Base-by-base conservation (phyloP, 2,888 invertebrate genomes). In the Loripinus fragilis region DNA sequence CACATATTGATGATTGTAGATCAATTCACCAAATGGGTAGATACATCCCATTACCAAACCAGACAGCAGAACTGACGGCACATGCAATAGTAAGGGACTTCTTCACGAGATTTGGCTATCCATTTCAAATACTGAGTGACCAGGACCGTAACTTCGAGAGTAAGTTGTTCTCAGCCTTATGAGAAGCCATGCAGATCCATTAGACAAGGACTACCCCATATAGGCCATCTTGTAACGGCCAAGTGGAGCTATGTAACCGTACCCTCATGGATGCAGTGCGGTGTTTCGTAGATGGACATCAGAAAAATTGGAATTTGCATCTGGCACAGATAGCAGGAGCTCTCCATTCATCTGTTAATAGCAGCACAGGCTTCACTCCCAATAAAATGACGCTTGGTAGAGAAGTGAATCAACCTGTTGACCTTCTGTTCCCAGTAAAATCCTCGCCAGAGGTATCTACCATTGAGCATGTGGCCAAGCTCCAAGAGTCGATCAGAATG, bases 381-480 rank as follows among this genome's bases (percentile, higher is more conserved):
- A 82, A 82, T 25, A 52, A 28, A n/a, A 41, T 77, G 66, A 82
- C 80, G 77, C 60, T 77, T 0, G 82, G 82, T 15, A 50, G 70
- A 15, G 70, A 70, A 35, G 33, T 70, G 30, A 52, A 33, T 33
- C 41, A 25, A 23, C 73, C 73, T n/a, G 65, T 30, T 15, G 64
- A 73, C 10, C 30, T 65, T 17, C 20, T 73, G 45, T 65, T 71
- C 38, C 71, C 71, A 42, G 17, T 33, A n/a, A 15, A 50, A n/a
- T 23, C 23, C 8, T 50, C 48, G n/a, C n/a, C n/a, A n/a, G n/a
- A 30, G 10, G 30, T 45, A 15, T 30, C 50, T 17, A 2, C 23
- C 12, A 2, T 42, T 48, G 50, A 70, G 33, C 33, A 70, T 23
- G 52, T 52, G 0, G 8, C 45, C 30, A 17, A n/a, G 25, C 25